Percentiles rank a stretch among this genome's conserved stretches.
phyloP scores from a whole-genome alignment of 2,113 vertebrate species.

The Nesospiza acunhae region DNA sequence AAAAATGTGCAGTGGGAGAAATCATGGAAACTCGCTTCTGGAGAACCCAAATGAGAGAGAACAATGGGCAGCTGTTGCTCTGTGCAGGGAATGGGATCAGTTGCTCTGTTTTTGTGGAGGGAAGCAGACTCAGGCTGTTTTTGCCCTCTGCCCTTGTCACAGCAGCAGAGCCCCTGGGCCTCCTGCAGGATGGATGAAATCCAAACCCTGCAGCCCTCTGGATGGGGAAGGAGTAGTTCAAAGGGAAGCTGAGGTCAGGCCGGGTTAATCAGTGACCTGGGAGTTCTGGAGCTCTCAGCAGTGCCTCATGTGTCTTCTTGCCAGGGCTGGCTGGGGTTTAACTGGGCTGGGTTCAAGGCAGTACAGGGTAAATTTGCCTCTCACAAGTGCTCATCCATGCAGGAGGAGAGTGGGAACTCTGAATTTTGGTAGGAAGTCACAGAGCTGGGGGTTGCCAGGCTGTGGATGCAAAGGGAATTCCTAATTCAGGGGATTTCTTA shows the following conservation, averaged over 20 bases:
- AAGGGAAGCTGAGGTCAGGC: neutral
- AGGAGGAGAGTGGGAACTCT: neutral
- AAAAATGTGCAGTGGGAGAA: neutral
- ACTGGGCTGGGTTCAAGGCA: neutral
- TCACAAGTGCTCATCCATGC: neutral
- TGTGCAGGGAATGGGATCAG: neutral
- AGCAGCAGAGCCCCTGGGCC: neutral
- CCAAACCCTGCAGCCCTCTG: neutral
- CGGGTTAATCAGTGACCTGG: neutral
- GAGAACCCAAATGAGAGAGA: neutral
- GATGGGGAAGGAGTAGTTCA: neutral
- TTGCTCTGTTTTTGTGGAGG: neutral
- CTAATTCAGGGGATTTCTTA: neutral
- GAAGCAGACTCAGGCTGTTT: neutral
- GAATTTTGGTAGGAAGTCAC: neutral
- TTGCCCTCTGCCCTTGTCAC: neutral
- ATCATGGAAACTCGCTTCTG: neutral
- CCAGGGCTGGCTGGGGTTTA: neutral
- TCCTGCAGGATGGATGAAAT: neutral
- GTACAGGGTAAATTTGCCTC: neutral
- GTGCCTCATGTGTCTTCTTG: neutral
- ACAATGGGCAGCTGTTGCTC: neutral
- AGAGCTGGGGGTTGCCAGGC: neutral
- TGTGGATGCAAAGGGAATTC: neutral
- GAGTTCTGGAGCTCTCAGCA: neutral